A percentile compares a stretch with the other conserved stretches of the same genome.
Evolutionary conservation across 2,888 invertebrate species (phyloP).

Genomic region (Apoderus coryli): DNA sequence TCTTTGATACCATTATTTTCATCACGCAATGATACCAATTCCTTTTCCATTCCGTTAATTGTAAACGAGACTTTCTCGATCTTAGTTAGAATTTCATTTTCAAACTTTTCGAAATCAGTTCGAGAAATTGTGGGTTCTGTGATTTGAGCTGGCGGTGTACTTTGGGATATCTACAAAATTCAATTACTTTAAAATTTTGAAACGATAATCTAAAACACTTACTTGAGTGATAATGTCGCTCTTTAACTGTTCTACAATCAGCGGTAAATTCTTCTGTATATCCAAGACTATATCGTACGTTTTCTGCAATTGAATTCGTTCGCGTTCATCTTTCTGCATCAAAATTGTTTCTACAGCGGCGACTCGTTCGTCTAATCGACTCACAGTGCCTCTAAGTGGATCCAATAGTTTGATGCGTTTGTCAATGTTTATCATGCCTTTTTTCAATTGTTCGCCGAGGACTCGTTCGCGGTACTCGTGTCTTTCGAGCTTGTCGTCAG

Average conservation of each 20-base stretch:
- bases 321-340: constrained; percentile 54
- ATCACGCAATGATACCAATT: constrained; percentile 25
- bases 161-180: constrained; percentile 13
- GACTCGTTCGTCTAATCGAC: constrained; percentile 58
- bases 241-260: constrained; percentile 33
- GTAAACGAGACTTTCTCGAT: constrained; percentile 25
- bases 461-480: constrained; percentile 71
- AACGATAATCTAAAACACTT: constrained; percentile 7
- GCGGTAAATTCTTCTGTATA: constrained; percentile 35
- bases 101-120: constrained; percentile 24
- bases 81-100: constrained; percentile 24
- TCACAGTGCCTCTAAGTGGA: constrained; percentile 51
- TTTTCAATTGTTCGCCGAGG: constrained; percentile 65
- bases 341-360: constrained; percentile 64
- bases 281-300: constrained; percentile 43
- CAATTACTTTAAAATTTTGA: neutral
- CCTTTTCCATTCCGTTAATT: constrained; percentile 24
- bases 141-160: constrained; percentile 20
- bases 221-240: constrained; percentile 29
- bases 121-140: constrained; percentile 22
- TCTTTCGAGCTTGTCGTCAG: constrained; percentile 70
- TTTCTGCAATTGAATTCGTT: constrained; percentile 46
- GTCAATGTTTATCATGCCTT: constrained; percentile 52
- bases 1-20: constrained; percentile 33
- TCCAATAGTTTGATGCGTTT: constrained; percentile 57